Percentiles rank a stretch among this genome's conserved stretches.
Conservation (phyloP, 2,888 invertebrate genomes). For the Andricus curvator region DNA sequence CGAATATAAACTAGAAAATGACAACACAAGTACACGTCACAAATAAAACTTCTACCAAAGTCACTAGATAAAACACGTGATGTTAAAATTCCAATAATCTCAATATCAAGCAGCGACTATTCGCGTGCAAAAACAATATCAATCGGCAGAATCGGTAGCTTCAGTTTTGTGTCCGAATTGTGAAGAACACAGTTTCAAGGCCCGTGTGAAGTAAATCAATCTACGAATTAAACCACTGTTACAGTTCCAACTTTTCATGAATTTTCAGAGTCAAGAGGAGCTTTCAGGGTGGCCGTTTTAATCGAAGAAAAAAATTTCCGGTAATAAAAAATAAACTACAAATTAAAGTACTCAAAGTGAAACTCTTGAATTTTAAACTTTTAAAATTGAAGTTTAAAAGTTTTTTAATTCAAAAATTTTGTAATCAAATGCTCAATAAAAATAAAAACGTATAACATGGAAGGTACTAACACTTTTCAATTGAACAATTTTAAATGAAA, state of each 20-base stretch:
- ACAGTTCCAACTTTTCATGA: neutral
- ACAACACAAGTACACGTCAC: neutral
- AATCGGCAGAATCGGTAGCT: slow-evolving; percentile 10
- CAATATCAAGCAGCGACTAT: slow-evolving; percentile 8
- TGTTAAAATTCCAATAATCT: slow-evolving; percentile 35
- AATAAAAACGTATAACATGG: too few relatives aligned
- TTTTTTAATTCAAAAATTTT: too few relatives aligned
- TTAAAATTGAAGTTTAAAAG: too few relatives aligned
- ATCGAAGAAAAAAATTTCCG: too few relatives aligned
- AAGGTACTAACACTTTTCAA: too few relatives aligned
- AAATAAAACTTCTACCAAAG: slow-evolving; percentile 9
- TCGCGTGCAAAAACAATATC: neutral
- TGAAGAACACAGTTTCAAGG: neutral
- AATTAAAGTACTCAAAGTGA: too few relatives aligned
- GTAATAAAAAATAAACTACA: too few relatives aligned
- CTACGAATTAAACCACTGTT: slow-evolving; percentile 30
- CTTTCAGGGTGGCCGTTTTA: neutral
- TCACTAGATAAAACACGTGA: slow-evolving; percentile 15
- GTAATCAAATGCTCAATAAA: too few relatives aligned
- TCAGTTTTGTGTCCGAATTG: neutral
- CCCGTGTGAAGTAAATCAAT: slow-evolving; percentile 6
- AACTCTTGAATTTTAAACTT: too few relatives aligned
- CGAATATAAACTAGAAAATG: slow-evolving; percentile 5
- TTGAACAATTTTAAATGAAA: too few relatives aligned
- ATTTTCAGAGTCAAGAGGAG: neutral